phyloP scores from a whole-genome alignment of 1,140 invertebrate species.

The Megalonaias nervosa region DNA sequence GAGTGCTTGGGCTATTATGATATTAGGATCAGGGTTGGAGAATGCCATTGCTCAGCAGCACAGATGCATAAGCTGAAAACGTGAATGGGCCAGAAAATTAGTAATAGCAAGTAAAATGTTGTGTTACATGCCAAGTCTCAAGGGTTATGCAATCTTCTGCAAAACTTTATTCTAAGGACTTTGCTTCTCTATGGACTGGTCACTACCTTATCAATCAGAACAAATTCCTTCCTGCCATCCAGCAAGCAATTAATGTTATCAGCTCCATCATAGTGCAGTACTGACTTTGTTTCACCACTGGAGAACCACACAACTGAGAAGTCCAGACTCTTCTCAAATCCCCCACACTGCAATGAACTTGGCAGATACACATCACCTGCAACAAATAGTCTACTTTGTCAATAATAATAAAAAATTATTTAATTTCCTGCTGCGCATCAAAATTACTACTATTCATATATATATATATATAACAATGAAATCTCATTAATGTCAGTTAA shows the following conservation, averaged over 20 bases:
- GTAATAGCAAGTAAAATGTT: no score
- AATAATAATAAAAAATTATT: no score
- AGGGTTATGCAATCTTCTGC: no score
- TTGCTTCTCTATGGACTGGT: no score
- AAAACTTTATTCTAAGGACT: no score
- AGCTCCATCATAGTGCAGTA: slow-evolving; percentile 68
- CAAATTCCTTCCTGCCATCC: slow-evolving; percentile 65
- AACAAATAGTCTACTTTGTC: slow-evolving; percentile 7
- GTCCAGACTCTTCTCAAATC: slow-evolving; percentile 50
- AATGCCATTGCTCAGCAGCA: no score
- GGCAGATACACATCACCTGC: slow-evolving; percentile 61
- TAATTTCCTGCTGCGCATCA: background rate
- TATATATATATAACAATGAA: background rate
- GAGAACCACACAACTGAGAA: slow-evolving; percentile 69
- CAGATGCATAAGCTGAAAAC: no score
- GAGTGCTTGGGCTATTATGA: no score
- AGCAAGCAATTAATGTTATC: slow-evolving; percentile 70
- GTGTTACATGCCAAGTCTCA: no score
- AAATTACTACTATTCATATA: background rate
- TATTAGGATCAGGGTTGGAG: no score
- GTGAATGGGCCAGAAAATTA: no score
- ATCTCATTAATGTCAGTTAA: no score
- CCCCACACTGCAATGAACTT: slow-evolving; percentile 58
- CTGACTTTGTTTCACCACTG: slow-evolving; percentile 67
- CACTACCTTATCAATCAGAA: slow-evolving; percentile 65